A percentile compares a stretch with the other conserved stretches of the same genome.
These are phyloP conservation scores for Bellardia pandia DNA, from an alignment of 2,888 invertebrate species.

Conservation along the genomic window DNA sequence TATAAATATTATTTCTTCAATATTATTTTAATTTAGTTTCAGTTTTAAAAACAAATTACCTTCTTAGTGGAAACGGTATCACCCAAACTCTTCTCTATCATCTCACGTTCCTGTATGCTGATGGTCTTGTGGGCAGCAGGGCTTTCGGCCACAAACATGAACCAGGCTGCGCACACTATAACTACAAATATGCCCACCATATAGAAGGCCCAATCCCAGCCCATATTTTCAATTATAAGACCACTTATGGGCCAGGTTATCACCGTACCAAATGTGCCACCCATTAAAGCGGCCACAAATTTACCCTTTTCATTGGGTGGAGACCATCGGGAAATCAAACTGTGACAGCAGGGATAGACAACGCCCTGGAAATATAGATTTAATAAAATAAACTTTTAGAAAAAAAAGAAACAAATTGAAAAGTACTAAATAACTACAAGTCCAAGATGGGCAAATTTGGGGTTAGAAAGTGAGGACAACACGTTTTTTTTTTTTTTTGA, in stretches of 20 bases:
- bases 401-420: no score
- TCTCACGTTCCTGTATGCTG: conserved; percentile 86
- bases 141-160: conserved; percentile 87
- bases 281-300: conserved; percentile 89
- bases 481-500: no score
- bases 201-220: conserved; percentile 89
- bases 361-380: conserved; percentile 75
- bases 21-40: background rate
- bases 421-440: no score
- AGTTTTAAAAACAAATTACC: conserved; percentile 80
- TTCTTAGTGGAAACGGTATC: conserved; percentile 86
- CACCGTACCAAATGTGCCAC: conserved; percentile 89
- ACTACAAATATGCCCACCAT: conserved; percentile 86
- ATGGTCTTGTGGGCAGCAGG: conserved; percentile 88
- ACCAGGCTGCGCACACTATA: conserved; percentile 87
- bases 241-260: conserved; percentile 89
- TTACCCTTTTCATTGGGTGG: conserved; percentile 91
- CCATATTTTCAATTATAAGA: conserved; percentile 86
- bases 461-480: no score
- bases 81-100: conserved; percentile 87
- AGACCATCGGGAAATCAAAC: conserved; percentile 89
- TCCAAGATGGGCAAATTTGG: no score
- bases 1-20: conserved; percentile 10
- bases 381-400: background rate
- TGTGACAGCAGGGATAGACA: conserved; percentile 80